Evolutionary conservation across 2,113 vertebrate species (phyloP), one percentile per base, ranked within the genome.

Genomic region (Peromyscus polionotus): DNA sequence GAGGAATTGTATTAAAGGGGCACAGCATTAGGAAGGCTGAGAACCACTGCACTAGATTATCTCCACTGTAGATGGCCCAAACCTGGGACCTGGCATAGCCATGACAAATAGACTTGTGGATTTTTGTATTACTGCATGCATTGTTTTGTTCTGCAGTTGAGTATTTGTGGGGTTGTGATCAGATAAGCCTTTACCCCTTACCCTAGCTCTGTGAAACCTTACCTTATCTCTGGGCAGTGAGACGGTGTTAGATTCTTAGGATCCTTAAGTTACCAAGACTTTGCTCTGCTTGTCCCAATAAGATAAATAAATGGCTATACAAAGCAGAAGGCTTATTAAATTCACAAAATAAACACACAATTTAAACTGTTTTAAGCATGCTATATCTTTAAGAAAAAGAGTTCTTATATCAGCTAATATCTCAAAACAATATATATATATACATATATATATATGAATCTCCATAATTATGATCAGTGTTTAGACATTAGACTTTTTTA

Each of bases 261-360:
- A n/a, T 70, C 57, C 61, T 88, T 70, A 85, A 91, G 57, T 76
- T 33, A 93, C 0, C 45, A n/a, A 13, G 79, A 54, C 5, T 63
- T 76, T 68, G 48, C 63, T 94, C 33, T 67, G 51, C 93, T 59
- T 89, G 59, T 39, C 45, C 33, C 39, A 19, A 39, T 72, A 20
- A 51, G 51, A 83, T 85, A 36, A 87, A 36, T 67, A 83, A 39
- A 45, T 65, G 20, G 19, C 83, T 92, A 76, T 94, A 39, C 79
- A 51, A 85, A 96, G 63, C 48, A 76, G 45, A 88, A 76, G 57
- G 87, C 42, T 87, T 90, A n/a, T 26, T 70, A 88, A 57, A 79
- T 80, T 94, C 76, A 92, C 48, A 94, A 84, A 94, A 81, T 57
- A 57, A 85, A 73, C 67, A 42, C 51, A 89, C 45, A 84, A 63